Base-by-base conservation (phyloP, 2,113 vertebrate species). In the Marmota flaviventris region DNA sequence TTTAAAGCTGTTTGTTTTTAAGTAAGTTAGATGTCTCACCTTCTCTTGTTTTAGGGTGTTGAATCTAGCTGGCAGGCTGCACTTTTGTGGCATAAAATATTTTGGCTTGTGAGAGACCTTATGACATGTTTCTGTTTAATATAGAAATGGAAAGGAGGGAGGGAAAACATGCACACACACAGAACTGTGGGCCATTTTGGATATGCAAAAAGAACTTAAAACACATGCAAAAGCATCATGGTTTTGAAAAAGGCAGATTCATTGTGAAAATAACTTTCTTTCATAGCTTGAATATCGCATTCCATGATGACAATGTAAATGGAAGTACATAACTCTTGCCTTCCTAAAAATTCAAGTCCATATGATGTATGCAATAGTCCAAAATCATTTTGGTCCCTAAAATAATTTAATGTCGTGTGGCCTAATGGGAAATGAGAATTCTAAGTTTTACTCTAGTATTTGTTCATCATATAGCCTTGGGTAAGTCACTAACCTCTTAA, bases 61-160 rank as follows among this genome's bases (percentile, higher is more conserved):
- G 83, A 97, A 88, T 97, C 69, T 96, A 90, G 29, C 65, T 89
- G 17, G 4, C 17, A 91, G 22, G 13, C 72, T 94, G 37, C 42
- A 67, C 14, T 88, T 87, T 94, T 92, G 24, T 90, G 53, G 24
- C 67, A 90, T 95, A 82, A 91, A 93, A 45, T 96, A 20, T 45
- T 89, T 86, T 95, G n/a, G 34, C 45, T 90, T 96, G 4, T 85
- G 69, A 95, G 20, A 18, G 85, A 93, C 10, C 24, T 96, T 92
- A 61, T 86, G 37, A 65, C 29, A 79, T 87, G 22, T 90, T 96
- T 92, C 53, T 94, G 48, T 82, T 88, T 94, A 88, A 51, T 27
- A 90, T 77, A 7, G 16, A 93, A 85, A 78, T 93, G 63, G 72
- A 86, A 77, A 53, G 24, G 6, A 88, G 27, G 34, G 11, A 67